phyloP scores from a whole-genome alignment of 2,113 vertebrate species.

The Poeciliopsis retropinna region DNA sequence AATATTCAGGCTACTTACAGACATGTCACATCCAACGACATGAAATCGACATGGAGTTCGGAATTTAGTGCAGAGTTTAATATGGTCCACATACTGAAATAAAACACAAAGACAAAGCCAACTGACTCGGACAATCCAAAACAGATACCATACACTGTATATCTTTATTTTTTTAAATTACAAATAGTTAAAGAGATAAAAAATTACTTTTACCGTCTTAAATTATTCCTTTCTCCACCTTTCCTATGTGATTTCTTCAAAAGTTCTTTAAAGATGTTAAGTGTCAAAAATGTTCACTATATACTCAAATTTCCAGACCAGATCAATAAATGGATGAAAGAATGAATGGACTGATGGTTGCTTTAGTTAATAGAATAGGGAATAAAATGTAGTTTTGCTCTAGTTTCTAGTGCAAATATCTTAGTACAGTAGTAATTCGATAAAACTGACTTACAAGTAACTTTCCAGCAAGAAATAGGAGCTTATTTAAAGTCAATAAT shows the following conservation, averaged over 20 bases:
- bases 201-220: not conserved
- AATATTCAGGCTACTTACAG: slow-evolving; percentile 65
- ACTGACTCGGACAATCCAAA: not conserved
- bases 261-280: too few species aligned
- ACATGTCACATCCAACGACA: slow-evolving; percentile 80
- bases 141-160: not conserved
- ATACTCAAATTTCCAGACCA: not conserved
- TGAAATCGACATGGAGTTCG: slow-evolving; percentile 80
- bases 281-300: too few species aligned
- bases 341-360: not conserved
- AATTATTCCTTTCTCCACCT: not conserved
- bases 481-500: too few species aligned
- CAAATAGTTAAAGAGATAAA: not conserved
- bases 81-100: slow-evolving; percentile 79
- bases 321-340: not conserved
- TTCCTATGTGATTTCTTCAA: too few species aligned
- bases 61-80: slow-evolving; percentile 81
- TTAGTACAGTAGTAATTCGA: too few species aligned
- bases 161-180: not conserved
- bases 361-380: not conserved
- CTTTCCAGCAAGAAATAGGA: too few species aligned
- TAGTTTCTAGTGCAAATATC: too few species aligned
- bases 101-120: not conserved
- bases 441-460: too few species aligned
- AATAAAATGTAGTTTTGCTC: not conserved